A percentile compares a stretch with the other conserved stretches of the same genome.
These are phyloP conservation scores for Temnothorax nylanderi DNA, from an alignment of 1,140 invertebrate genomes.

Conservation along the genomic window DNA sequence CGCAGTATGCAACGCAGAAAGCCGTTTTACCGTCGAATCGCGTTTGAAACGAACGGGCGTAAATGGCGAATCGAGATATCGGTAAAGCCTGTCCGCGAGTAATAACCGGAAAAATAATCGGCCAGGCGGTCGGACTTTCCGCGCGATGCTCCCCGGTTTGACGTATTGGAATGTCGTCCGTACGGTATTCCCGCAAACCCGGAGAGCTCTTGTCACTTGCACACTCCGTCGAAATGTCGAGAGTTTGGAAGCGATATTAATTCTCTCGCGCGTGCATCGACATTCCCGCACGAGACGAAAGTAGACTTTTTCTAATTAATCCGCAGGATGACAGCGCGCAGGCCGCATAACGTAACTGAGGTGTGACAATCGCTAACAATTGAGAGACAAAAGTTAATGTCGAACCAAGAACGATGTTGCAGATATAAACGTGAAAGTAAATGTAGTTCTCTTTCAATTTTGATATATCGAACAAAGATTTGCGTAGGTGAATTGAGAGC, in stretches of 20 bases:
- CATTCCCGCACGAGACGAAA: constrained; percentile 51
- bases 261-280: constrained; percentile 29
- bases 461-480: background rate
- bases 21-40: constrained; percentile 65
- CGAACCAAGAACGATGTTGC: background rate
- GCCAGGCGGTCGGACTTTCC: constrained; percentile 68
- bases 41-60: constrained; percentile 50
- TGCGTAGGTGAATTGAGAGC: background rate
- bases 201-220: constrained; percentile 70
- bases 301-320: constrained; percentile 65
- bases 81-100: constrained; percentile 61
- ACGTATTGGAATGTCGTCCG: constrained; percentile 74
- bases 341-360: constrained; percentile 1
- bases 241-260: constrained; percentile 65
- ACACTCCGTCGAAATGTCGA: constrained; percentile 70
- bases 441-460: background rate
- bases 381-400: constrained; percentile 24
- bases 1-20: constrained; percentile 54
- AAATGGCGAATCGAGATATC: constrained; percentile 66
- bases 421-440: background rate
- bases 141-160: constrained; percentile 60
- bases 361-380: constrained; percentile 50
- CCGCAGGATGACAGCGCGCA: constrained; percentile 5
- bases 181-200: constrained; percentile 63
- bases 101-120: constrained; percentile 76